Evolutionary conservation across 2,888 invertebrate genomes (phyloP).

Genomic region (Lepidochitona cinerea): DNA sequence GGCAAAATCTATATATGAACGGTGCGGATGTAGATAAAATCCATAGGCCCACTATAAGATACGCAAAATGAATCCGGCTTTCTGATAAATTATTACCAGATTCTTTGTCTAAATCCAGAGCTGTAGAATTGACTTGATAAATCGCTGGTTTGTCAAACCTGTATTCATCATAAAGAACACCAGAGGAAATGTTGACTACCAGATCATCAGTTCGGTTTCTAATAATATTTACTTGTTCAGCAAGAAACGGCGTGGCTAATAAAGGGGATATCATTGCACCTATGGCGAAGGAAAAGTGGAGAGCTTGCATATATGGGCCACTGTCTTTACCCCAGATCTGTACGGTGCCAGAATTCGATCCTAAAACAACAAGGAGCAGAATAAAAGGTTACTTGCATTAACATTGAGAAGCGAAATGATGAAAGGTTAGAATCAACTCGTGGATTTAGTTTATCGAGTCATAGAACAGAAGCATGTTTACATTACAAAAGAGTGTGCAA

Average conservation of each 20-base stretch:
- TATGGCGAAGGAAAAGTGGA: slow-evolving; percentile 72
- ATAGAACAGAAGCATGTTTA: too few species aligned
- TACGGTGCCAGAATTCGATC: slow-evolving; percentile 29
- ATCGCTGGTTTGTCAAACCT: background rate
- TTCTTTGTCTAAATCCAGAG: background rate
- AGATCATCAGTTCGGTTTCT: background rate
- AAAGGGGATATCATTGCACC: slow-evolving; percentile 72
- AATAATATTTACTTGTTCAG: slow-evolving; percentile 5
- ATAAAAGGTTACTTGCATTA: too few species aligned
- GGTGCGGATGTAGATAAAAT: background rate
- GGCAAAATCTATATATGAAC: background rate
- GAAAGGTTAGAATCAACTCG: too few species aligned
- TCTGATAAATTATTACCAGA: background rate
- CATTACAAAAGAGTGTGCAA: too few species aligned
- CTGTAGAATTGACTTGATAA: background rate
- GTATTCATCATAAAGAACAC: background rate
- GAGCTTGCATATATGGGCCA: slow-evolving; percentile 71
- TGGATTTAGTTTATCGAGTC: too few species aligned
- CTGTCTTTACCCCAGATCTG: slow-evolving; percentile 66
- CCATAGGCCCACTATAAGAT: background rate
- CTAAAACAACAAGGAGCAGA: too few species aligned
- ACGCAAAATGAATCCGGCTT: background rate
- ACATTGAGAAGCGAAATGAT: too few species aligned
- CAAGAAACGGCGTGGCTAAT: slow-evolving; percentile 70
- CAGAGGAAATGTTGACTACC: background rate